Conservation (phyloP, 2,797 vertebrate species). For the Buphagus erythrorhynchus region DNA sequence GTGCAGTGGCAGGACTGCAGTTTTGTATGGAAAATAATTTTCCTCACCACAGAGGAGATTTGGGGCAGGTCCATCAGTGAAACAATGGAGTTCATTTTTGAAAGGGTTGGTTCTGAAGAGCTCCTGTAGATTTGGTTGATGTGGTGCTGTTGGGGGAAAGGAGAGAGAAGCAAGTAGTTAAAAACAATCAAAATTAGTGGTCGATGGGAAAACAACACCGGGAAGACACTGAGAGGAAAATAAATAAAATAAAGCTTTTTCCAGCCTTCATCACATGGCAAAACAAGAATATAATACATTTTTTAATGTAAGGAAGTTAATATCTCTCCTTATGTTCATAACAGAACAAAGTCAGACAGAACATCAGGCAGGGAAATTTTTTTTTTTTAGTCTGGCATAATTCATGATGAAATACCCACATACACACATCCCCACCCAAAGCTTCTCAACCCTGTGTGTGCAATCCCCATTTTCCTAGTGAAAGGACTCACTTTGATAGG, state of each 20-base stretch:
- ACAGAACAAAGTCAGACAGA: neutral
- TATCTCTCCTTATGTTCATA: neutral
- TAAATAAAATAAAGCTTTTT: neutral
- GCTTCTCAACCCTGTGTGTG: neutral
- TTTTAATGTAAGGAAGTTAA: neutral
- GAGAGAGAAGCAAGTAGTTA: neutral
- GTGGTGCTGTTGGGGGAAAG: neutral
- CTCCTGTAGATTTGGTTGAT: neutral
- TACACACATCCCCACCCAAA: no score
- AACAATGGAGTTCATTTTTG: neutral
- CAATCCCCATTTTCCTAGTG: neutral
- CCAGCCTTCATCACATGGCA: fast-evolving
- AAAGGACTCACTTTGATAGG: neutral
- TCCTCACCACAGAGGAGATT: neutral
- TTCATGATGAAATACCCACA: fast-evolving
- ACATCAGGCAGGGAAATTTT: fast-evolving
- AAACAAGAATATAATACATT: neutral
- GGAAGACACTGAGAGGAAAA: neutral
- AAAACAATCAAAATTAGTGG: neutral
- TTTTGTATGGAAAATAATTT: neutral
- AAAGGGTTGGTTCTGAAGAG: neutral
- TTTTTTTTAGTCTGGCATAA: neutral
- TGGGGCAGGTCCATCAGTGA: neutral
- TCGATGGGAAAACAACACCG: neutral
- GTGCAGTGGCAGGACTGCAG: neutral